phyloP scores from a whole-genome alignment of 2,888 invertebrate species.

The Antitype chi region DNA sequence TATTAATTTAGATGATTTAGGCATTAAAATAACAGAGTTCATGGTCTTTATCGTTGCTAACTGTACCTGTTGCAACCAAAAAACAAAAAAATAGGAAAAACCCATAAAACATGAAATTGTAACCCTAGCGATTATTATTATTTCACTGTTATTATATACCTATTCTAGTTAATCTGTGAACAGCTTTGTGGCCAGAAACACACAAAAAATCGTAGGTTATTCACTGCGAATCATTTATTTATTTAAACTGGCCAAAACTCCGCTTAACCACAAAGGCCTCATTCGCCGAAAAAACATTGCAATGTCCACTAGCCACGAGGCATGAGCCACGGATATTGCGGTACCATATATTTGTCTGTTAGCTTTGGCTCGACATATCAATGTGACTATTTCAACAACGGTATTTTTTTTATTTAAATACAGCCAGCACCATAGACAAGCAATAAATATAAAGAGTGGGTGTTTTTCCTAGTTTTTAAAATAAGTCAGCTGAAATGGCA shows the following conservation, averaged over 20 bases:
- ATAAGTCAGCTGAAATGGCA: not conserved
- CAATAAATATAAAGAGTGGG: not conserved
- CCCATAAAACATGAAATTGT: not conserved
- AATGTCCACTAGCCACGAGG: not conserved
- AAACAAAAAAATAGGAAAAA: not conserved
- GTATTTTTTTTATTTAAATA: not conserved
- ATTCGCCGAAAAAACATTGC: not conserved
- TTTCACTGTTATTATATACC: no score
- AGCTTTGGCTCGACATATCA: not conserved
- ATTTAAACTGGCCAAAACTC: not conserved
- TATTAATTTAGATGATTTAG: not conserved
- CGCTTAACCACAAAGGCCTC: not conserved
- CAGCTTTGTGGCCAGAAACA: no score
- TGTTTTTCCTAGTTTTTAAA: not conserved
- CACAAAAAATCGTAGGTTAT: not conserved
- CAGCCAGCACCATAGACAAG: not conserved
- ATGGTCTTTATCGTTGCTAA: not conserved
- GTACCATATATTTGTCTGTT: not conserved
- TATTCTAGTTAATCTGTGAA: no score
- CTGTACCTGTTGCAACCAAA: not conserved
- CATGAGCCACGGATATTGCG: slow-evolving; percentile 24
- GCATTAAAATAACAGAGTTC: not conserved
- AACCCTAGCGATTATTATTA: no score
- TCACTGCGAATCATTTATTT: slow-evolving; percentile 1
- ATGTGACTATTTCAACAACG: not conserved